Evolutionary conservation across 1,140 invertebrate species (phyloP).

Genomic region (Hycleus phaleratus): DNA sequence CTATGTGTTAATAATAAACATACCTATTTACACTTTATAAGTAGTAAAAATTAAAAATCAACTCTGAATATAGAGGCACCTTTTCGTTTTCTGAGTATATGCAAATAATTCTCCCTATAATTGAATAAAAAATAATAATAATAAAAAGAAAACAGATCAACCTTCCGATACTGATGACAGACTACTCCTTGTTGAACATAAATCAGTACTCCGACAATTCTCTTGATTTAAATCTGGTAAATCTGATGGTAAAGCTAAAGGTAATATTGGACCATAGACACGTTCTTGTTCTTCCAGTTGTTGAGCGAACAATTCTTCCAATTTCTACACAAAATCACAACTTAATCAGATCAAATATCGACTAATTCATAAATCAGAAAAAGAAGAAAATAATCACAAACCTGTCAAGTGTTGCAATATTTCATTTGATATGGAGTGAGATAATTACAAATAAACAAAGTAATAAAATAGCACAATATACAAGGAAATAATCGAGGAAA

Average conservation of each 20-base stretch:
- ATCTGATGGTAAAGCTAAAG: slow-evolving; percentile 53
- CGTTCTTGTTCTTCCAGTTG: slow-evolving; percentile 79
- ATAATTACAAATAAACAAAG: neutral
- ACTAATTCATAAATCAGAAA: neutral
- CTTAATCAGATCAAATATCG: neutral
- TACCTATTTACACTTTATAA: no score
- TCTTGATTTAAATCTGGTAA: slow-evolving; percentile 45
- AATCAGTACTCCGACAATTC: slow-evolving; percentile 40
- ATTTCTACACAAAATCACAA: slow-evolving; percentile 48
- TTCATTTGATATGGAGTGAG: no score
- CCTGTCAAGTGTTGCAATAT: no score
- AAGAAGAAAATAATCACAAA: neutral
- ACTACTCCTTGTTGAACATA: slow-evolving; percentile 60
- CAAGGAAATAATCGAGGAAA: neutral
- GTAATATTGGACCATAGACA: slow-evolving; percentile 56
- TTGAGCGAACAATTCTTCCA: slow-evolving; percentile 77
- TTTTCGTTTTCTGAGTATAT: no score
- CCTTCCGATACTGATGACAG: slow-evolving; percentile 59
- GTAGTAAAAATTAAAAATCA: no score
- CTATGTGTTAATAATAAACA: no score
- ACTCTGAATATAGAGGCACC: no score
- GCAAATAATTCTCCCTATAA: no score
- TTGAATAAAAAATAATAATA: no score
- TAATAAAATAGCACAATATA: neutral
- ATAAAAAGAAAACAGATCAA: slow-evolving; percentile 29